Evolutionary conservation across 1,140 invertebrate species (phyloP).

Genomic region (Latrodectus geometricus): DNA sequence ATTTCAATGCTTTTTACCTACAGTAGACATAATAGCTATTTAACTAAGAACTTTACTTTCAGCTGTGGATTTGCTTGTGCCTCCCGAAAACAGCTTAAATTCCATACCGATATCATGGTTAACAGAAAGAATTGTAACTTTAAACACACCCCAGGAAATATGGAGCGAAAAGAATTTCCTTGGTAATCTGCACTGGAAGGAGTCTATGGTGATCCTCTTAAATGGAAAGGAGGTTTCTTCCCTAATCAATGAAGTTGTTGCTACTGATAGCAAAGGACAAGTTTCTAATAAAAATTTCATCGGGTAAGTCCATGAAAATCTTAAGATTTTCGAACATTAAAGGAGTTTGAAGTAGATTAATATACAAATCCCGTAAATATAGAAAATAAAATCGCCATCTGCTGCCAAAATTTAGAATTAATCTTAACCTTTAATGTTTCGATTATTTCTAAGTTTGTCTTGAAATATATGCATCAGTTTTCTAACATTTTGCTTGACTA

Average conservation of each 20-base stretch:
- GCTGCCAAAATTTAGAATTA: too few species aligned
- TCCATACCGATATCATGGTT: neutral
- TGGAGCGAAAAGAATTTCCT: neutral
- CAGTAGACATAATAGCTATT: too few species aligned
- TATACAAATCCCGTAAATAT: too few species aligned
- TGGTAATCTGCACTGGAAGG: neutral
- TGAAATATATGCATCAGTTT: too few species aligned
- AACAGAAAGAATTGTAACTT: constrained; percentile 3
- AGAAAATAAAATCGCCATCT: too few species aligned
- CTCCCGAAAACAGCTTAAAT: neutral
- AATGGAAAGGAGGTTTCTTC: neutral
- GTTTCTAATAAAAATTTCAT: neutral
- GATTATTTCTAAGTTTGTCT: too few species aligned
- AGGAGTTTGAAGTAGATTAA: too few species aligned
- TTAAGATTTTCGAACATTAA: too few species aligned
- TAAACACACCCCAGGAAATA: constrained; percentile 25
- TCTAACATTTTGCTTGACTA: too few species aligned
- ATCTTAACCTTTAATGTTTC: too few species aligned
- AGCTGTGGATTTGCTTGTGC: neutral
- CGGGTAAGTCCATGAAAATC: neutral
- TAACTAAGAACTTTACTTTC: neutral
- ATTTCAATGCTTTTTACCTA: too few species aligned
- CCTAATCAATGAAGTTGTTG: neutral
- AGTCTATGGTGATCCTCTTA: neutral
- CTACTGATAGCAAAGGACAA: neutral